A percentile compares a stretch with the other conserved stretches of the same genome.
phyloP scores from a whole-genome alignment of 1,140 invertebrate species.

The Semibalanus balanoides region DNA sequence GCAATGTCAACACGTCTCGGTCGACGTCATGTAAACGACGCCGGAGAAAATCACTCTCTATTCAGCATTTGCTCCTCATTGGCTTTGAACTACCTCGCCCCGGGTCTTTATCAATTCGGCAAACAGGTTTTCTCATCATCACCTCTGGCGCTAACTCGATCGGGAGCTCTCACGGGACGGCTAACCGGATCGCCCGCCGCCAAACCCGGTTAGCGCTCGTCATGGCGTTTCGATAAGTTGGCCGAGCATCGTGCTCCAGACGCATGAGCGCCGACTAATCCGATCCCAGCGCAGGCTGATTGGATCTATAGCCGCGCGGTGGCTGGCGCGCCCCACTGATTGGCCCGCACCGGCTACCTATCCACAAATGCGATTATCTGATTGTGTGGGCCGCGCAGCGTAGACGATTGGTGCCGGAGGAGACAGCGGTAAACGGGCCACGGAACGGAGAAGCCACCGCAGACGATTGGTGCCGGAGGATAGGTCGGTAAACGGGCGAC shows the following conservation, averaged over 20 bases:
- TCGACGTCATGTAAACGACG: neutral
- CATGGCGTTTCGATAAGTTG: neutral
- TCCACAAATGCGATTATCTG: conserved; percentile 2
- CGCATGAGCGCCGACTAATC: neutral
- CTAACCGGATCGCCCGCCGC: neutral
- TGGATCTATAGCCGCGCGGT: neutral
- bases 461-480: too few relatives aligned
- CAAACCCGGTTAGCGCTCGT: neutral
- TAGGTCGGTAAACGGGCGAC: too few relatives aligned
- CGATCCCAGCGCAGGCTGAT: neutral
- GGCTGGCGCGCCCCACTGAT: neutral
- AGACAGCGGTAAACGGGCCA: neutral
- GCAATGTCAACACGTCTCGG: neutral
- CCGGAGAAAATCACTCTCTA: neutral
- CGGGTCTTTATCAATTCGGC: neutral
- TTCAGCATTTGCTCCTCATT: neutral
- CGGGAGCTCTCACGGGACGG: neutral
- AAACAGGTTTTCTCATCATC: conserved; percentile 2
- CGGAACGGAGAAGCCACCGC: too few relatives aligned
- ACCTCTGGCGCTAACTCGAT: neutral
- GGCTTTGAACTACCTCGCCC: neutral
- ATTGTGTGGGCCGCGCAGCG: neutral
- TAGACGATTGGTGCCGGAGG: neutral
- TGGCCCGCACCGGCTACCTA: neutral
- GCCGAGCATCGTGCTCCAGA: neutral